Conservation (phyloP, 2,797 vertebrate genomes). For the Alca torda region DNA sequence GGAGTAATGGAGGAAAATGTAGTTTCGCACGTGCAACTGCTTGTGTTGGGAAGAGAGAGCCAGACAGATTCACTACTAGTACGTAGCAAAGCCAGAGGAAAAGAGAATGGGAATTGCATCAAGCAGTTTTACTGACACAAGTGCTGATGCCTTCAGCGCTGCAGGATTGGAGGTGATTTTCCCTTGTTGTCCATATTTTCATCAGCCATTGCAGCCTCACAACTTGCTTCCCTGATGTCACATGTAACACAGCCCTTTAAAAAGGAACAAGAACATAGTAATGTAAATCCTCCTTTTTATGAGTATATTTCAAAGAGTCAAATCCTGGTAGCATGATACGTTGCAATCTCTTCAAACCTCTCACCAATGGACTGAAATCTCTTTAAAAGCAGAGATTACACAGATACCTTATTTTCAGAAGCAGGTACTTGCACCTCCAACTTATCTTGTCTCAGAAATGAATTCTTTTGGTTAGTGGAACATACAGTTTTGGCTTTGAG, state of each 20-base stretch:
- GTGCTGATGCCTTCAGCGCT: neutral
- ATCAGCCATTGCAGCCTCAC: neutral
- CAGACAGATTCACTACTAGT: neutral
- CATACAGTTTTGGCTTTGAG: neutral
- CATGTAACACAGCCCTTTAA: slow-evolving; percentile 65
- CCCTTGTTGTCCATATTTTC: neutral
- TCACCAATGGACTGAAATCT: neutral
- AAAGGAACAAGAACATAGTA: neutral
- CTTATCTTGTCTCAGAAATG: neutral
- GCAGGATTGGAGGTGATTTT: neutral
- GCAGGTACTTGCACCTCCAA: neutral
- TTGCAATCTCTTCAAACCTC: neutral
- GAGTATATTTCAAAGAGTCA: neutral
- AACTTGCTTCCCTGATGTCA: neutral
- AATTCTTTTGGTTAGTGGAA: neutral
- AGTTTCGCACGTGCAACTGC: neutral
- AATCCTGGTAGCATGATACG: neutral
- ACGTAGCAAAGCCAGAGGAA: neutral
- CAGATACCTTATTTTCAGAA: neutral
- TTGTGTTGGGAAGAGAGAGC: neutral
- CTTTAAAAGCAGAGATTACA: neutral
- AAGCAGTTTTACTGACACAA: neutral
- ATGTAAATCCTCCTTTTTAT: neutral
- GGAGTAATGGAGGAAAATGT: neutral
- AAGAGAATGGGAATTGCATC: neutral